Percentiles rank a stretch among this genome's conserved stretches.
Conservation (phyloP, 2,113 vertebrate genomes). For the Tragelaphus imberbis region DNA sequence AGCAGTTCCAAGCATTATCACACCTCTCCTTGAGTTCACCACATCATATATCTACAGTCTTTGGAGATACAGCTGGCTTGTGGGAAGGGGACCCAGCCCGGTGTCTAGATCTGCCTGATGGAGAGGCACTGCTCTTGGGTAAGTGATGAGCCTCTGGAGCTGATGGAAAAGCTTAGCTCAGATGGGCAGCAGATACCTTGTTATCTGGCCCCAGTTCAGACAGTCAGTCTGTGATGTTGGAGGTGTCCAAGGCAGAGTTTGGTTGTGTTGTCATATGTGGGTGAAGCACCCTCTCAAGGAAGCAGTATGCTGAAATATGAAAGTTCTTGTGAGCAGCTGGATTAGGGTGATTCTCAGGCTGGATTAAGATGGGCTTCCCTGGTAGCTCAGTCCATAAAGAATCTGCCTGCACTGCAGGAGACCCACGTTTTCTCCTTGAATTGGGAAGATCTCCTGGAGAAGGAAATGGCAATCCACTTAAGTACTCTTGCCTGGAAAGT, state of each 20-base stretch:
- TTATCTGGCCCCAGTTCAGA: not conserved
- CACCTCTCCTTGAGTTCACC: not conserved
- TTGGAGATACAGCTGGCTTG: not conserved
- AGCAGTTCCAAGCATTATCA: not conserved
- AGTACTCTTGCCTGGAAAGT: not conserved
- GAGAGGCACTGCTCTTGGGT: not conserved
- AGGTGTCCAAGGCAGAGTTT: not conserved
- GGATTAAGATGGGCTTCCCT: not conserved
- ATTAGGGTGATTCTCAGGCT: not conserved
- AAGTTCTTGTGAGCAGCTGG: not conserved
- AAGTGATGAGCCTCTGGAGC: not conserved
- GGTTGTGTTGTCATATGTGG: accelerated
- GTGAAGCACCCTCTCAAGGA: not conserved
- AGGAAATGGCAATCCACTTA: not conserved
- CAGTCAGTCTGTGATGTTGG: not conserved
- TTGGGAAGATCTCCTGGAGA: not conserved
- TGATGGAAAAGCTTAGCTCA: not conserved
- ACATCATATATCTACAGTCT: not conserved
- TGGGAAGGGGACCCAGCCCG: not conserved
- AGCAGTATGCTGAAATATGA: not conserved
- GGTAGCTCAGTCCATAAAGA: not conserved
- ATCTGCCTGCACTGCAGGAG: not conserved
- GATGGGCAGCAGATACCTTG: not conserved
- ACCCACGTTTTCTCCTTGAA: accelerated
- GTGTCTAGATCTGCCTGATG: not conserved